These are phyloP conservation scores for Eulemur macaco DNA, from an alignment of 2,113 vertebrate genomes.

Conservation along the genomic window DNA sequence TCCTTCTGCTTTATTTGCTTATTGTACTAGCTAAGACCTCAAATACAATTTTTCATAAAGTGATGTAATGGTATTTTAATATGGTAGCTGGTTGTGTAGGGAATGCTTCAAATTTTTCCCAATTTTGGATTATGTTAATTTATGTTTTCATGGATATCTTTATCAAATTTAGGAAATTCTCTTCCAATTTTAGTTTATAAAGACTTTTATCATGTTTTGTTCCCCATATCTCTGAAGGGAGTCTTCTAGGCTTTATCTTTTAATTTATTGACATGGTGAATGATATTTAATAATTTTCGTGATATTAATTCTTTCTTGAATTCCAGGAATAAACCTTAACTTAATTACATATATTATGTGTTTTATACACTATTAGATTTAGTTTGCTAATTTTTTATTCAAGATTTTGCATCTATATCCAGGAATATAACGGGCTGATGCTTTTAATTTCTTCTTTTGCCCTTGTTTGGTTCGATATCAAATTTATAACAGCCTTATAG, in stretches of 20 bases:
- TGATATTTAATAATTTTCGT: neutral
- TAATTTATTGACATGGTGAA: neutral
- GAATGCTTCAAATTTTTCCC: neutral
- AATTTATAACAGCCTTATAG: neutral
- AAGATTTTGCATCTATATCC: neutral
- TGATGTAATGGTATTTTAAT: neutral
- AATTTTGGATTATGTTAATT: neutral
- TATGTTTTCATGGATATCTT: neutral
- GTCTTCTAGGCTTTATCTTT: neutral
- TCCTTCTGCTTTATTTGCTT: neutral
- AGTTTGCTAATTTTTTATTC: neutral
- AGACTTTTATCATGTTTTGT: neutral
- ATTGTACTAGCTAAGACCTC: neutral
- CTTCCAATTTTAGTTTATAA: neutral
- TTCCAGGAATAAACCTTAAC: neutral
- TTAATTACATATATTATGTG: neutral
- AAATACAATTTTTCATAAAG: neutral
- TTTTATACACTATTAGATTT: neutral
- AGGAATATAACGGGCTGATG: neutral
- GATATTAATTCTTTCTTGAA: neutral
- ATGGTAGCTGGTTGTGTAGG: neutral
- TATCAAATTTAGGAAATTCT: neutral
- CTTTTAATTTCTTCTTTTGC: neutral
- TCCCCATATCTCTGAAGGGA: neutral
- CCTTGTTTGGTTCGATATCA: neutral